Percentiles rank a stretch among this genome's conserved stretches.
phyloP scores from a whole-genome alignment of 2,888 invertebrate genomes.

The Patella pellucida region DNA sequence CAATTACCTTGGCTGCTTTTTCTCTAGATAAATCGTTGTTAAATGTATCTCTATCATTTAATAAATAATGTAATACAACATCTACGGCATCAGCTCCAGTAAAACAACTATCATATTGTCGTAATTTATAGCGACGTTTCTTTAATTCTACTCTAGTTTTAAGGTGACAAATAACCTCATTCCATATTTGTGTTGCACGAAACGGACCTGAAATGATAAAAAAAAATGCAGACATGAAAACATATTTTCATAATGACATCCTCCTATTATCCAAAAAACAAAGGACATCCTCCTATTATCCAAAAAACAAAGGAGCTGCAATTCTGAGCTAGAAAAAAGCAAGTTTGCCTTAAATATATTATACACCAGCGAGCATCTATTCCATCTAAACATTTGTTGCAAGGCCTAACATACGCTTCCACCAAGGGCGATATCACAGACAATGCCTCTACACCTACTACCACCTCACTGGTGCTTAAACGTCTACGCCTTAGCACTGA shows the following conservation, averaged over 20 bases:
- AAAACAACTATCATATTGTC: constrained; percentile 62
- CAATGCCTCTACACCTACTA: no score
- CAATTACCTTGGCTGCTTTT: constrained; percentile 62
- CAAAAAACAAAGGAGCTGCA: neutral
- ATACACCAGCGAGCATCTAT: no score
- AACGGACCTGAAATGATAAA: constrained; percentile 54
- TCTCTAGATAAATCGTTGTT: constrained; percentile 58
- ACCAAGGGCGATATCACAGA: no score
- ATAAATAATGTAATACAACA: constrained; percentile 61
- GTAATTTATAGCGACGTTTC: constrained; percentile 58
- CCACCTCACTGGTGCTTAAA: no score
- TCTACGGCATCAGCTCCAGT: constrained; percentile 67
- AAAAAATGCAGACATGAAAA: neutral
- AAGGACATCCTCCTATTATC: neutral
- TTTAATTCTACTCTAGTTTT: constrained; percentile 63
- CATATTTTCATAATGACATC: neutral
- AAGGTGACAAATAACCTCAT: constrained; percentile 63
- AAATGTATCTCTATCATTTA: constrained; percentile 58
- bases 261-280: neutral
- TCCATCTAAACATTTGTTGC: no score
- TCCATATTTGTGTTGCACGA: constrained; percentile 68
- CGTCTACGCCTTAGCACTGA: no score
- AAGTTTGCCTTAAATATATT: no score
- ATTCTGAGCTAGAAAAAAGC: no score
- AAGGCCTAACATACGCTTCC: no score